Evolutionary conservation across 2,113 vertebrate genomes (phyloP).

Genomic region (Caranx ignobilis): DNA sequence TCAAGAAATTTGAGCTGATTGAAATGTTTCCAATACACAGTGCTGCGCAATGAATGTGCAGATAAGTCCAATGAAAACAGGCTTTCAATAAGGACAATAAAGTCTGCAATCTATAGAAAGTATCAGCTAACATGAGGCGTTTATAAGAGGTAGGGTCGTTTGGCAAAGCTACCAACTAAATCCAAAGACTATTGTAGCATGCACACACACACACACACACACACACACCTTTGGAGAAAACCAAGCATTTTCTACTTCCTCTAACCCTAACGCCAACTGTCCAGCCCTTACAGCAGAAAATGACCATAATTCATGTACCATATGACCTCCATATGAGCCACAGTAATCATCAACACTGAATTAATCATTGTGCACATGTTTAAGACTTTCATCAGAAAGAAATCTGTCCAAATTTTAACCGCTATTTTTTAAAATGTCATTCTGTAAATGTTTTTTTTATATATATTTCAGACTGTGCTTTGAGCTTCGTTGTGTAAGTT

Average conservation of each 20-base stretch:
- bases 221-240: constrained; percentile 15
- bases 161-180: constrained; percentile 2
- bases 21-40: constrained; percentile 18
- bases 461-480: not conserved
- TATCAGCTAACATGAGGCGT: constrained; percentile 17
- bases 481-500: not conserved
- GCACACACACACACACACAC: constrained; percentile 13
- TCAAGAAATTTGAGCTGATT: constrained; percentile 28
- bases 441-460: not conserved
- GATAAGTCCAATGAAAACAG: constrained; percentile 26
- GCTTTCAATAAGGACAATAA: constrained; percentile 43
- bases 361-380: not conserved
- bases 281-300: not conserved
- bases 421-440: constrained; percentile 1
- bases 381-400: constrained; percentile 1
- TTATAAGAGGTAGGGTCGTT: not conserved
- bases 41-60: constrained; percentile 9
- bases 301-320: not conserved
- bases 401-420: not conserved
- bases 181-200: constrained; percentile 5
- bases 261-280: not conserved
- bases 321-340: constrained; percentile 10
- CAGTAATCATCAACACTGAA: not conserved
- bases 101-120: constrained; percentile 47
- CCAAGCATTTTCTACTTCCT: not conserved